These are phyloP conservation scores for Drosophila falleni DNA, from an alignment of 2,888 invertebrate genomes.

Conservation along the genomic window DNA sequence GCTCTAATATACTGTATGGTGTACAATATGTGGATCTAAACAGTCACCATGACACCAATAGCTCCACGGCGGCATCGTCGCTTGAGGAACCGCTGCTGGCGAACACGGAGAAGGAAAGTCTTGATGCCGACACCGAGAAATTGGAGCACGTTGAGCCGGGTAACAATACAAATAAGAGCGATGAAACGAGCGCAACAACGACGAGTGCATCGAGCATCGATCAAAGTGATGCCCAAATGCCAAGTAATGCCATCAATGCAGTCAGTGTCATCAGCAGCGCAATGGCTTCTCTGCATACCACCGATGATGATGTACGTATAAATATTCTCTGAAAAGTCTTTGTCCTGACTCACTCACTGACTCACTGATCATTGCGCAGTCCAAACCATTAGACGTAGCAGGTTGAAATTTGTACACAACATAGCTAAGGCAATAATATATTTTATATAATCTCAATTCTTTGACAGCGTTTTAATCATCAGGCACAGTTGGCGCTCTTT, in stretches of 20 bases:
- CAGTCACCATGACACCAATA: conserved; percentile 48
- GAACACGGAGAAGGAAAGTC: conserved; percentile 74
- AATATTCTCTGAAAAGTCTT: neutral
- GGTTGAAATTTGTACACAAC: too few relatives aligned
- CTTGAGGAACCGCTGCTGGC: conserved; percentile 59
- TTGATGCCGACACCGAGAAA: conserved; percentile 73
- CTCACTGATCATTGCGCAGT: too few relatives aligned
- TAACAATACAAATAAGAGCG: conserved; percentile 44
- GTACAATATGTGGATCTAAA: conserved; percentile 85
- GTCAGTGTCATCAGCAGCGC: conserved; percentile 85
- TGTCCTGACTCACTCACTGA: too few relatives aligned
- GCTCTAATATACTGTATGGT: conserved; percentile 89
- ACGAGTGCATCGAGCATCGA: conserved; percentile 64
- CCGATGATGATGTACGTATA: conserved; percentile 81
- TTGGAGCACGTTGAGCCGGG: conserved; percentile 50
- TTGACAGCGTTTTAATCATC: conserved; percentile 81
- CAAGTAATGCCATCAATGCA: conserved; percentile 81
- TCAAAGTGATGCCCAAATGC: conserved; percentile 60
- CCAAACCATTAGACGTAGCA: too few relatives aligned
- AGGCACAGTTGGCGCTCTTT: conserved; percentile 82
- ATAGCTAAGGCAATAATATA: too few relatives aligned
- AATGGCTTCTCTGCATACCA: conserved; percentile 84
- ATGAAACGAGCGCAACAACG: conserved; percentile 62
- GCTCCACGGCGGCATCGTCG: conserved; percentile 44
- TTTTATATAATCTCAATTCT: neutral